Evolutionary conservation across 1,140 invertebrate genomes (phyloP).

Genomic region (Eriocheir sinensis): DNA sequence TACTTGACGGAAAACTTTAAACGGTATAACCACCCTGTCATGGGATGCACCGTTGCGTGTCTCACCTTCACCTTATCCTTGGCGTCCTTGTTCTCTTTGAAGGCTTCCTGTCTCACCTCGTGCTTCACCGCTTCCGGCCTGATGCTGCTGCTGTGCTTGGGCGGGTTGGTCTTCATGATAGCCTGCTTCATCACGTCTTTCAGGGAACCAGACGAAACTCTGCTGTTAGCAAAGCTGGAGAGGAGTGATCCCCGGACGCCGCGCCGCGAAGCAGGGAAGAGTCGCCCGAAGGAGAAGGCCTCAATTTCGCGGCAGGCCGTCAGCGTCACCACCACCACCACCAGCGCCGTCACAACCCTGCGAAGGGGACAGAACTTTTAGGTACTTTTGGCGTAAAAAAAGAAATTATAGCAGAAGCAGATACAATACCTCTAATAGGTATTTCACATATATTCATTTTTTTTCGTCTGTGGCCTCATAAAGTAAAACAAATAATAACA

Average conservation of each 20-base stretch:
- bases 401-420: too few relatives aligned
- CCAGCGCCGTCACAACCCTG: neutral
- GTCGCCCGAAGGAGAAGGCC: constrained; percentile 47
- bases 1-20: too few relatives aligned
- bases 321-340: constrained; percentile 36
- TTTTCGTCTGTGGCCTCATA: too few relatives aligned
- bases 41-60: neutral
- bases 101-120: neutral
- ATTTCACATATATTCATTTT: too few relatives aligned
- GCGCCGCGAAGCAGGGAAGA: constrained; percentile 60
- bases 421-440: too few relatives aligned
- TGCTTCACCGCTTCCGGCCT: neutral
- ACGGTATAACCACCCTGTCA: too few relatives aligned
- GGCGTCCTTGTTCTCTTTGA: neutral
- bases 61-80: constrained; percentile 13
- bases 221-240: neutral
- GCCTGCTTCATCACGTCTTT: constrained; percentile 54
- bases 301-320: neutral
- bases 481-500: too few relatives aligned
- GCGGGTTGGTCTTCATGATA: neutral
- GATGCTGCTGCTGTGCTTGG: neutral
- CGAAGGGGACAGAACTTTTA: too few relatives aligned
- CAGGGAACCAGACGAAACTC: neutral
- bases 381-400: too few relatives aligned
- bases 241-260: constrained; percentile 46